Base-by-base conservation (phyloP, 2,888 invertebrate genomes). In the Apoda limacodes region DNA sequence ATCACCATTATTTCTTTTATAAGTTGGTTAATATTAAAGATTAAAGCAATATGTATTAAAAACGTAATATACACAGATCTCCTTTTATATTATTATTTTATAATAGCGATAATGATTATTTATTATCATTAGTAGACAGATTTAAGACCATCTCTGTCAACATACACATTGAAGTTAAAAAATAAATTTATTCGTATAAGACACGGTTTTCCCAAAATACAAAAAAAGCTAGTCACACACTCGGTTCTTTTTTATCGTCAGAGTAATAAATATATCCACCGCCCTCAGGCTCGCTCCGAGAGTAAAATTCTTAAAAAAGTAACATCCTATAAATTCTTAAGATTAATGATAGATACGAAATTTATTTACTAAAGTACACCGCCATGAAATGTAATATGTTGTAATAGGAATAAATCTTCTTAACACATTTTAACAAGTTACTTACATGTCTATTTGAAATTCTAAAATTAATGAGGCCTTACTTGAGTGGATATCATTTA, bases 271-370 rank as follows among this genome's bases (percentile, higher is more conserved):
- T 71, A 71, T 58, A 60, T 68, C 64, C 40, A 38, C 56, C 68
- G 65, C 69, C 69, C 61, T 67, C n/a, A n/a, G n/a, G n/a, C n/a
- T n/a, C 67, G 60, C 62, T 48, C 52, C 46, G 28, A 23, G 43
- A 48, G 54, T 59, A 49, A 54, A 60, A 63, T 58, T 64, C 60
- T 55, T 49, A 55, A 58, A 53, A 46, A 56, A 65, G 60, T 58
- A 54, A 55, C 48, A 60, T 48, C 53, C 59, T 60, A 76, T 75
- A 76, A 76, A 75, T 76, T 55, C 52, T 50, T 47, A 58, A 71
- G 75, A 75, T 75, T 69, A 70, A 76, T 70, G 74, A 63, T 60
- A 60, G 61, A 69, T 68, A 62, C 64, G 49, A 59, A 62, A 68
- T 68, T 60, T 69, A 69, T 71, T 64, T 64, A 65, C 64, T 67